Base-by-base conservation (phyloP, 2,888 invertebrate species). In the Plagiodera versicolora region DNA sequence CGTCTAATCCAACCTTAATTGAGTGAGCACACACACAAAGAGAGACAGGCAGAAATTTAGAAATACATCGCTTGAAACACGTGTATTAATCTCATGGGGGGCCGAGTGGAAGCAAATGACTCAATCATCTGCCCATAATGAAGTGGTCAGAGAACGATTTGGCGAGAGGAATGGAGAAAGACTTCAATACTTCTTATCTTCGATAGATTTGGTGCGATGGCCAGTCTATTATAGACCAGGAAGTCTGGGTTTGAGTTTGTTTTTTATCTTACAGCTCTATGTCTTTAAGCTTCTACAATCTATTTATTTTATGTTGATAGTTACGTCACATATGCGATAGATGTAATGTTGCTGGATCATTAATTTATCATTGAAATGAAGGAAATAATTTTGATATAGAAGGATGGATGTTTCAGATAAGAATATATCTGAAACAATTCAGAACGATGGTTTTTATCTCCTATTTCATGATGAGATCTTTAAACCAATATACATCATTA, bases 21-120 rank as follows among this genome's bases (percentile, higher is more conserved):
- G 66, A 65, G 65, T 64, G 65, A 64, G 17, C 45, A 53, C 44
- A 39, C 39, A 49, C 54, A 50, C 55, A 47, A 18, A 58, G n/a
- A n/a, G 62, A 62, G 59, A 61, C 62, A 59, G 28, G 44, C 20
- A 45, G 53, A 24, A 44, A 44, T 44, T 49, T 24, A 39, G 39
- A 39, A 39, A 39, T 39, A 8, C 39, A n/a, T 39, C 39, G 39
- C 11, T 14, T 14, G 39, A 14, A 75, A 75, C 77, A 77, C 75
- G 76, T 77, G 79, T 76, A 78, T 78, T 78, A 78, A 78, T 79
- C 79, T 77, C 79, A 73, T 69, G 73, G 70, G 71, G 70, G 74
- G 74, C 14, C n/a, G n/a, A n/a, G n/a, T 39, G 14, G 72, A 71
- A 74, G 72, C 73, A 77, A 78, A 78, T 78, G 78, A 78, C 78